Evolutionary conservation across 2,797 vertebrate genomes (phyloP), one percentile per base, ranked within the genome.

Genomic region (Esox lucius): DNA sequence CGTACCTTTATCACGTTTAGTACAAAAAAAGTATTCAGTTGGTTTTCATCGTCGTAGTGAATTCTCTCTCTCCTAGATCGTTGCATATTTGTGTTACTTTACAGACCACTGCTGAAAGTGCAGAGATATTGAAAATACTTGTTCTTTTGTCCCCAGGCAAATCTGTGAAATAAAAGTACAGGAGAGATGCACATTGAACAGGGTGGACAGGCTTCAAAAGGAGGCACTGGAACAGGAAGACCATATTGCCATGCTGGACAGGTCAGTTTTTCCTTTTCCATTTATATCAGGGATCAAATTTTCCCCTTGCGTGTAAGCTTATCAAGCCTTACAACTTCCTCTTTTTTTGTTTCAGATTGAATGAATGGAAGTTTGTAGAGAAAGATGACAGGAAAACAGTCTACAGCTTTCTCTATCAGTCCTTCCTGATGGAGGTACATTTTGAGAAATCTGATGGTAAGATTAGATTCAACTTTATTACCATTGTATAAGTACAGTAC

Each of bases 321-420:
- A 61, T 3, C 9, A 61, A 61, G 19, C 9, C 22, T 8, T 61
- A 11, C 56, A 61, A 61, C 56, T 26, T 61, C 12, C 9, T 68
- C 6, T 2, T 75, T 2, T 75, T 46, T 71, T 77, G 15, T 73
- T 68, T 73, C 78, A 95, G 94, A 76, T 2, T 94, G 56, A 93
- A 85, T 68, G 94, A 95, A 80, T 95, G 93, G 93, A 90, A 71
- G 73, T 42, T 93, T 26, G 76, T 24, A 70, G 78, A 84, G 53
- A 81, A 61, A 48, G 81, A 11, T 0, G 83, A 87, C 72, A 76
- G 77, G 79, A 46, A 56, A 46, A 61, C 70, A 0, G 24, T 87
- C 59, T 94, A 88, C 88, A 84, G 87, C 0, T 94, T 94, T 28
- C 92, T 95, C 39, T 42, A 94, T 28, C 77, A 85, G 11, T 93